Conservation (phyloP, 2,113 vertebrate species). For the Crotalus tigris region DNA sequence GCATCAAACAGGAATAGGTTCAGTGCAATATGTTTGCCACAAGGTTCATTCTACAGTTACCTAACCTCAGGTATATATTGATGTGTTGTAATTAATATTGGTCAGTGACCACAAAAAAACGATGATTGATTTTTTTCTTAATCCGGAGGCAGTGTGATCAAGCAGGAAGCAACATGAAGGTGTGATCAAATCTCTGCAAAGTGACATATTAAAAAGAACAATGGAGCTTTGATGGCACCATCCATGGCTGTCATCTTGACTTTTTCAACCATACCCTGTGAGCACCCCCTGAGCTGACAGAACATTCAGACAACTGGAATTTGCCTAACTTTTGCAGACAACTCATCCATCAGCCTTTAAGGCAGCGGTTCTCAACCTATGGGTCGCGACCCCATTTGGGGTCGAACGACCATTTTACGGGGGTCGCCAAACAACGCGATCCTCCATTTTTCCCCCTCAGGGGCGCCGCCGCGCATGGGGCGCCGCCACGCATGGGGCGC, state of each 20-base stretch:
- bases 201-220: background rate
- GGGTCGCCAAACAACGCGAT: too few species aligned
- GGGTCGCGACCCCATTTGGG: too few species aligned
- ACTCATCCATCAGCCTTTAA: background rate
- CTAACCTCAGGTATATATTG: background rate
- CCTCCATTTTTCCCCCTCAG: too few species aligned
- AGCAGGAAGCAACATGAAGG: background rate
- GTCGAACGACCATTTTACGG: too few species aligned
- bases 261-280: background rate
- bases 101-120: background rate
- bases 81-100: background rate
- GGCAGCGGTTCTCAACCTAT: too few species aligned
- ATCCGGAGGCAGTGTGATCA: background rate
- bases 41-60: background rate
- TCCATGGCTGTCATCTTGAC: background rate
- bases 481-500: too few species aligned
- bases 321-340: background rate
- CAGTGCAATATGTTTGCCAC: background rate
- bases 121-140: background rate
- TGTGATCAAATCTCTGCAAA: background rate
- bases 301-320: background rate
- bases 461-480: too few species aligned
- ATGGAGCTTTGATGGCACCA: background rate
- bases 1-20: background rate
- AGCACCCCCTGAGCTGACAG: background rate